Conservation (phyloP, 2,113 vertebrate species). For the Eira barbara region DNA sequence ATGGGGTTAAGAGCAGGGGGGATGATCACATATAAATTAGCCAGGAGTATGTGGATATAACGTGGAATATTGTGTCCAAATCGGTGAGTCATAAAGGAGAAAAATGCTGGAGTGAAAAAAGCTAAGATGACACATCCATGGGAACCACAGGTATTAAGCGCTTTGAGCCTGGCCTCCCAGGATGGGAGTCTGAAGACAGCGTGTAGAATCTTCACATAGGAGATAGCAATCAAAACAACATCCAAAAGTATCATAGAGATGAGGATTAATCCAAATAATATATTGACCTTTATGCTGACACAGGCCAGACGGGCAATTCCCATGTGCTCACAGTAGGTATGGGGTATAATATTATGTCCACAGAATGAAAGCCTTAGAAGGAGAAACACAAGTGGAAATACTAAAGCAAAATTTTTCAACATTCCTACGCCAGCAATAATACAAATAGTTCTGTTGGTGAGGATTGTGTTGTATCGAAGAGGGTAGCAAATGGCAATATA, state of each 20-base stretch:
- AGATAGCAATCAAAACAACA: background rate
- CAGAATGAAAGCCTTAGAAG: slow-evolving; percentile 42
- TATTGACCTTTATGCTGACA: background rate
- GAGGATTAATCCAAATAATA: background rate
- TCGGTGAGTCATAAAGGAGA: background rate
- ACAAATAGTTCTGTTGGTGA: slow-evolving; percentile 14
- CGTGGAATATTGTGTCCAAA: background rate
- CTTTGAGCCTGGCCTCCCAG: slow-evolving; percentile 18
- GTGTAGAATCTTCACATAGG: slow-evolving; percentile 21
- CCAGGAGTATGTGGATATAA: slow-evolving; percentile 26
- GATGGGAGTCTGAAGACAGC: background rate
- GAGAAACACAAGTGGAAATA: slow-evolving; percentile 40
- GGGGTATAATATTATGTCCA: slow-evolving; percentile 30
- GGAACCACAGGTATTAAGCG: slow-evolving; percentile 51
- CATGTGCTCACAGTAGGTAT: slow-evolving; percentile 45
- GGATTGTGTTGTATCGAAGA: slow-evolving; percentile 14
- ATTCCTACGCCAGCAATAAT: slow-evolving; percentile 16
- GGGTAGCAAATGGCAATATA: background rate
- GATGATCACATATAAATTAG: slow-evolving; percentile 46
- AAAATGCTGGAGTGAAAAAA: background rate
- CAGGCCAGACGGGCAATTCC: slow-evolving; percentile 50
- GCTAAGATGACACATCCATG: background rate
- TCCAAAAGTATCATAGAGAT: background rate
- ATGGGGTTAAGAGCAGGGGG: slow-evolving; percentile 21
- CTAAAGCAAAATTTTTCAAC: slow-evolving; percentile 8